A percentile compares a stretch with the other conserved stretches of the same genome.
phyloP scores from a whole-genome alignment of 1,140 invertebrate species.

The Macrotrachela quadricornifera region DNA sequence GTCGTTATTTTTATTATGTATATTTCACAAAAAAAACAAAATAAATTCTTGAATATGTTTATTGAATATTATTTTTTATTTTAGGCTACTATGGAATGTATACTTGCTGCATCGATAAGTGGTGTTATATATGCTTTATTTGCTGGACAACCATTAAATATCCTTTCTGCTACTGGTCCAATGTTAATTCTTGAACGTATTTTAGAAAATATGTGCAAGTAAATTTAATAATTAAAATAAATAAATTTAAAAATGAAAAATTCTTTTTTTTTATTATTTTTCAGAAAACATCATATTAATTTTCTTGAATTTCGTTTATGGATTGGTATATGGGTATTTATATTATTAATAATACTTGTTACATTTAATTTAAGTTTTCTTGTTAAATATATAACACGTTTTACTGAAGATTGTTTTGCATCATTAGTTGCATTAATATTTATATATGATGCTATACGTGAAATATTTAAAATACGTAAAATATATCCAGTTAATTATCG shows the following conservation, averaged over 20 bases:
- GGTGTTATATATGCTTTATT: conserved; percentile 30
- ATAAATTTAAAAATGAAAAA: too few species aligned
- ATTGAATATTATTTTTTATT: too few species aligned
- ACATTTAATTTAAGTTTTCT: conserved; percentile 22
- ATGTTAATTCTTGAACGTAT: conserved; percentile 32
- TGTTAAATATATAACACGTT: conserved; percentile 24
- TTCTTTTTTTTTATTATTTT: conserved; percentile 5
- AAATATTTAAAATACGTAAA: background rate
- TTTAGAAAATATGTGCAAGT: conserved; percentile 24
- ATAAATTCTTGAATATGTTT: too few species aligned
- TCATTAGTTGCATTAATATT: conserved; percentile 29
- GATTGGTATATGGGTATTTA: conserved; percentile 28
- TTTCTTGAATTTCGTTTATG: conserved; percentile 28
- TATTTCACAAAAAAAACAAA: too few species aligned
- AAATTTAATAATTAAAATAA: background rate
- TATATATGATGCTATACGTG: conserved; percentile 25
- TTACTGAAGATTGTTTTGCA: conserved; percentile 33
- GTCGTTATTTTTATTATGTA: too few species aligned
- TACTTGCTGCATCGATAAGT: conserved; percentile 28
- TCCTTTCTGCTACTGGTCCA: conserved; percentile 31
- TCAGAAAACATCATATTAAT: conserved; percentile 18
- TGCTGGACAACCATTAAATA: conserved; percentile 32
- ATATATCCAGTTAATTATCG: too few species aligned
- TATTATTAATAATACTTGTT: conserved; percentile 26
- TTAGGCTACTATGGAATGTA: conserved; percentile 27